These are phyloP conservation scores for Coelopa pilipes DNA, from an alignment of 2,888 invertebrate species.

Conservation along the genomic window DNA sequence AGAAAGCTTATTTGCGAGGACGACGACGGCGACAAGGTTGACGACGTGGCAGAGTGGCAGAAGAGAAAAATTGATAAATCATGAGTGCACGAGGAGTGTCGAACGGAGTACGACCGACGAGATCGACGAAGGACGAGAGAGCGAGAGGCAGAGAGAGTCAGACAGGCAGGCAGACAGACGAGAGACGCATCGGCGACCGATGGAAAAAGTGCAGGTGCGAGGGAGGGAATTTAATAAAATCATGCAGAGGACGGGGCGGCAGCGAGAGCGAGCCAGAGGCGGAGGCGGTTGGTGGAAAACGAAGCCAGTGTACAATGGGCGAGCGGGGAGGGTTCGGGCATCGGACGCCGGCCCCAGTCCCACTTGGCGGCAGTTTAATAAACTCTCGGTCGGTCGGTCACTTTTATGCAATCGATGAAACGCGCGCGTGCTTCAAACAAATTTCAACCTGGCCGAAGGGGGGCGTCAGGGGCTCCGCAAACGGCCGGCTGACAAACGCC, in stretches of 20 bases:
- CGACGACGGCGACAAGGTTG: background rate
- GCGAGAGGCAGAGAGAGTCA: background rate
- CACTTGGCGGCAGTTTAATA: constrained; percentile 4
- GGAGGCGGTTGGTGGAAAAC: background rate
- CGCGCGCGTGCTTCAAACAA: background rate
- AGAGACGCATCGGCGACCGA: too few relatives aligned
- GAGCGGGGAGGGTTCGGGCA: background rate
- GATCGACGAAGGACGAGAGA: background rate
- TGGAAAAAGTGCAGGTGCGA: too few relatives aligned
- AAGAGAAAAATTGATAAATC: constrained; percentile 2
- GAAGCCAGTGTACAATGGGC: background rate
- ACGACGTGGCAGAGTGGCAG: background rate
- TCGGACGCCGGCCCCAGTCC: background rate
- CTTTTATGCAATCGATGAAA: constrained; percentile 12
- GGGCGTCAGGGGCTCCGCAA: constrained; percentile 24
- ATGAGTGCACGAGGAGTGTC: background rate
- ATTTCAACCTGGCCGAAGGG: constrained; percentile 5
- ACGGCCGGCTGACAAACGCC: background rate
- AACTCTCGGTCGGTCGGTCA: background rate
- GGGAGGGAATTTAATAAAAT: background rate
- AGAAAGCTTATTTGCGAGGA: constrained; percentile 13
- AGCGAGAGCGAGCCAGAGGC: background rate
- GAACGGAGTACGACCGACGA: background rate
- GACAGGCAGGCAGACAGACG: background rate
- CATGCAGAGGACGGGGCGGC: background rate